Evolutionary conservation across 2,888 invertebrate species (phyloP).

Genomic region (Nyleta sp.): DNA sequence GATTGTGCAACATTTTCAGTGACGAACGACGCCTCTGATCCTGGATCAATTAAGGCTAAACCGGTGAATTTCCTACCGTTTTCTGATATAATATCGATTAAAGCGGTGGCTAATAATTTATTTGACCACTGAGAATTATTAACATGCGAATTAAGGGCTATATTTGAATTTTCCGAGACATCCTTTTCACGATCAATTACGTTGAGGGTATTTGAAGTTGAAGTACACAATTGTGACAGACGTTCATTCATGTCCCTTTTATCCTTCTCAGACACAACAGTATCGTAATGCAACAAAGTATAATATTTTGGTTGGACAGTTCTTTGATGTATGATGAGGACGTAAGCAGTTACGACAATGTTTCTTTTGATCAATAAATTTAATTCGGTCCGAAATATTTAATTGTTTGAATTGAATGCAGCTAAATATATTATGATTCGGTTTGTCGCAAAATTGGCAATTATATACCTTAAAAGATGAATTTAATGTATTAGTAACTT

Average conservation of each 20-base stretch:
- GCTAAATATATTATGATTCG: no score
- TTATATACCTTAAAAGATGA: no score
- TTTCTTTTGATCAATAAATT: neutral
- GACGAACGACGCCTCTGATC: conserved; percentile 8
- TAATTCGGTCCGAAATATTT: neutral
- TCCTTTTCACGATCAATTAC: no score
- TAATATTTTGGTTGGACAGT: neutral
- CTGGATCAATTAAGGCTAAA: conserved; percentile 5
- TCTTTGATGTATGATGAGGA: neutral
- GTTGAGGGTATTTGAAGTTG: no score
- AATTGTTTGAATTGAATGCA: no score
- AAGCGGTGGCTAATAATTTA: neutral
- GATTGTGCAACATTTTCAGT: neutral
- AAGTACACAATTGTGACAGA: no score
- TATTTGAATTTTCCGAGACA: no score
- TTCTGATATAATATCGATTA: neutral
- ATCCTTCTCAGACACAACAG: neutral
- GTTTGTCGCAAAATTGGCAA: no score
- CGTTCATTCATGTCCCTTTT: no score
- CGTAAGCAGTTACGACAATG: neutral
- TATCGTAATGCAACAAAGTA: neutral
- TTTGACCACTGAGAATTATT: no score
- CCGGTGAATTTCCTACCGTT: neutral
- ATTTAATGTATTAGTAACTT: no score
- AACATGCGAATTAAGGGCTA: neutral